phyloP scores from a whole-genome alignment of 1,140 invertebrate species.

The Trypoxylus dichotomus region DNA sequence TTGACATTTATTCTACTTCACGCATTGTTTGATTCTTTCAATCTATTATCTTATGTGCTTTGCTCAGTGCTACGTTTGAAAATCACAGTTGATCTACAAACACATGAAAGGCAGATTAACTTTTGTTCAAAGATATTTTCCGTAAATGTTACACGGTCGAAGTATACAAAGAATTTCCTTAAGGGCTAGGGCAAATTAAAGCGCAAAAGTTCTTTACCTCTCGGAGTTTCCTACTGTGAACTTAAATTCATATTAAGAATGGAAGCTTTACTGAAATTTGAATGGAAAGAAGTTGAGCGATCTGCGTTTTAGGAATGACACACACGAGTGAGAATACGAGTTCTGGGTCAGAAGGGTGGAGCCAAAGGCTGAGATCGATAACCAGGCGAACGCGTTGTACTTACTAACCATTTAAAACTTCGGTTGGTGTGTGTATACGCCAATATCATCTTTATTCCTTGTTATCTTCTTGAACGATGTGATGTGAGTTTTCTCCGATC shows the following conservation, averaged over 20 bases:
- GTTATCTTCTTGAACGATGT: background rate
- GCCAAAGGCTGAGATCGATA: slow-evolving; percentile 15
- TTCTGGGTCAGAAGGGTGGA: slow-evolving; percentile 22
- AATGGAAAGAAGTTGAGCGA: slow-evolving; percentile 10
- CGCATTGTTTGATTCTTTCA: no score
- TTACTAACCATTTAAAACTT: slow-evolving; percentile 12
- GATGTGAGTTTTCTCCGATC: no score
- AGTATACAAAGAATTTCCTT: no score
- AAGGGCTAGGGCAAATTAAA: no score
- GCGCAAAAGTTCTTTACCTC: no score
- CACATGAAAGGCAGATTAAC: no score
- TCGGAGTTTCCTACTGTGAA: background rate
- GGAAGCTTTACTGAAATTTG: background rate
- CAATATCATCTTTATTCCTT: background rate
- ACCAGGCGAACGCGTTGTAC: slow-evolving; percentile 17
- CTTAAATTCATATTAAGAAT: slow-evolving; percentile 6
- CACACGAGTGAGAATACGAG: slow-evolving; percentile 16
- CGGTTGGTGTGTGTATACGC: background rate
- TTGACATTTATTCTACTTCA: no score
- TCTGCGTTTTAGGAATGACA: slow-evolving; percentile 9
- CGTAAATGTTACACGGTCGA: no score
- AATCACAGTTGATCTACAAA: no score
- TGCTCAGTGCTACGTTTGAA: no score
- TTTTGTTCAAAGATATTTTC: no score
- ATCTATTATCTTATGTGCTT: no score